Conservation (phyloP, 2,797 vertebrate species). For the Loriculus beryllinus region DNA sequence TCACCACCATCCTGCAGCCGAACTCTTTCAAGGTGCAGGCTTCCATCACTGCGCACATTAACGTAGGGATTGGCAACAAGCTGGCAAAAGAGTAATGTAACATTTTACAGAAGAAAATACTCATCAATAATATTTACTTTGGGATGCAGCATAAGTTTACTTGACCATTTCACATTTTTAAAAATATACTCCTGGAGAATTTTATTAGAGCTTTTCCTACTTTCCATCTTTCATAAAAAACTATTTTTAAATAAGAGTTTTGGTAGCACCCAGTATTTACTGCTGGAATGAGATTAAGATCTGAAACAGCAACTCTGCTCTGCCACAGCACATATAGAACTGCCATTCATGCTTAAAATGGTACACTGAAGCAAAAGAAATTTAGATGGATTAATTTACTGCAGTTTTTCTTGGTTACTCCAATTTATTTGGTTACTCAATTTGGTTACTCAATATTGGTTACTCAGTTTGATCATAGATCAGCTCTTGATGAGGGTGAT, state of each 20-base stretch:
- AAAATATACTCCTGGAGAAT: background rate
- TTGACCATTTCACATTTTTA: background rate
- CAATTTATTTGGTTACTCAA: background rate
- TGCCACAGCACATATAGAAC: background rate
- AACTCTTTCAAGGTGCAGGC: constrained; percentile 90
- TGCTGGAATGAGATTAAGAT: background rate
- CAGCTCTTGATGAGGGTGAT: background rate
- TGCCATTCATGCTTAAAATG: background rate
- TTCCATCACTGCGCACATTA: constrained; percentile 87
- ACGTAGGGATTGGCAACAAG: constrained; percentile 86
- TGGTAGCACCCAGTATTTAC: background rate
- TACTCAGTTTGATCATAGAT: background rate
- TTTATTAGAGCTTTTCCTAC: background rate
- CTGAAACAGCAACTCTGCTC: background rate
- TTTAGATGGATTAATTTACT: background rate
- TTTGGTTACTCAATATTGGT: background rate
- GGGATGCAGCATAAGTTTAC: fast-evolving
- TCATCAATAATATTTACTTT: fast-evolving
- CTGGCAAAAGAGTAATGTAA: constrained; percentile 69
- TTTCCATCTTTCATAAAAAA: background rate
- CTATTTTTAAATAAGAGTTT: background rate
- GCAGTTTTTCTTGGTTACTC: background rate
- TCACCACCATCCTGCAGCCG: constrained; percentile 85
- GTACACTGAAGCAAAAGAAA: background rate
- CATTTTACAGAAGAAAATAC: background rate